Percentiles rank a stretch among this genome's conserved stretches.
phyloP scores from a whole-genome alignment of 1,140 invertebrate species.

The Adoxophyes honmai region DNA sequence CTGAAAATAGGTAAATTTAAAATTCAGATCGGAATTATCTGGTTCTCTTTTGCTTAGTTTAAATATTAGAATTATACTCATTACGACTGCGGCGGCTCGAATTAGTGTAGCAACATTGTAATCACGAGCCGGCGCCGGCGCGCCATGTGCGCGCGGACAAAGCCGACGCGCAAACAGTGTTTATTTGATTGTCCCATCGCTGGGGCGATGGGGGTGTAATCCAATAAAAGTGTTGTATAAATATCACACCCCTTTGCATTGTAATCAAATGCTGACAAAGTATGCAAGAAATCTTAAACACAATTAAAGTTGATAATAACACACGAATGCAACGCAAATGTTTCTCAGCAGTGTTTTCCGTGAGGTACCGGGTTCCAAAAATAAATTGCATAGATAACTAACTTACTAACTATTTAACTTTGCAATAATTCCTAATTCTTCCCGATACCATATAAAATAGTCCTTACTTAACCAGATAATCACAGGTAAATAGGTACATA shows the following conservation, averaged over 20 bases:
- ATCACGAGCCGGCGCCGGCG: neutral
- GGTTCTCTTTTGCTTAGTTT: neutral
- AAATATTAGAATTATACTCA: conserved; percentile 6
- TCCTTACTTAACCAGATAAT: too few species aligned
- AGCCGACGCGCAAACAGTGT: neutral
- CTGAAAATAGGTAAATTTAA: too few species aligned
- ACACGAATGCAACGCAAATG: too few species aligned
- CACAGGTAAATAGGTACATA: too few species aligned
- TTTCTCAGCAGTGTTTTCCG: too few species aligned
- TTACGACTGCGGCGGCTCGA: neutral
- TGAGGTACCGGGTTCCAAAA: too few species aligned
- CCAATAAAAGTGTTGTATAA: conserved; percentile 51
- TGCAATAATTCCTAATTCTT: too few species aligned
- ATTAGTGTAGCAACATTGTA: conserved; percentile 9
- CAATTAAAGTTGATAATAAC: too few species aligned
- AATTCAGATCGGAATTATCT: too few species aligned
- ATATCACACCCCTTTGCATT: conserved; percentile 40
- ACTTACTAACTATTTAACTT: too few species aligned
- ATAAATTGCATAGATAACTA: too few species aligned
- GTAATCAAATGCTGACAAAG: conserved; percentile 39
- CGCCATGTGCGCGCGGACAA: conserved; percentile 9
- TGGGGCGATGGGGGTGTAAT: conserved; percentile 33
- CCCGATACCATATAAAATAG: too few species aligned
- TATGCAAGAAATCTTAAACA: conserved; percentile 6
- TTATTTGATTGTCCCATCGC: conserved; percentile 18